Percentiles rank a stretch among this genome's conserved stretches.
These are phyloP conservation scores for Anneissia japonica DNA, from an alignment of 35 echinoderm and acorn worm genomes.

Conservation along the genomic window DNA sequence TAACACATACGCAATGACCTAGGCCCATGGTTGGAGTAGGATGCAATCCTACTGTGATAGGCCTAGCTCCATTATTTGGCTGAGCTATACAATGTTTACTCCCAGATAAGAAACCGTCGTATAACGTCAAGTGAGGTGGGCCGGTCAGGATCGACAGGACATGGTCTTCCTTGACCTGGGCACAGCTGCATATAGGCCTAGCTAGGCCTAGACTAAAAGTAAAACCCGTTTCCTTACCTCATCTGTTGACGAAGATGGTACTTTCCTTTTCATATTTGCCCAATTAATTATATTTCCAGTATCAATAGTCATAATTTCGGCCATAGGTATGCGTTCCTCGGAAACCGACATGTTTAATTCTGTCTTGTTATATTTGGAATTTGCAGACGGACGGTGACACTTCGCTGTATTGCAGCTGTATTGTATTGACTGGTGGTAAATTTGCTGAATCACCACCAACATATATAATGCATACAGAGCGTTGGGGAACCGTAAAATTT, in stretches of 20 bases:
- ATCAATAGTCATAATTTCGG: constrained; percentile 24
- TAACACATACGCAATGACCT: too few species aligned
- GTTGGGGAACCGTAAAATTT: too few species aligned
- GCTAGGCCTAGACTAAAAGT: background rate
- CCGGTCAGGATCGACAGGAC: background rate
- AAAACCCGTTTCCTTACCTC: constrained; percentile 52
- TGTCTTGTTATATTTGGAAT: too few species aligned
- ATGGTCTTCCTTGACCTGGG: background rate
- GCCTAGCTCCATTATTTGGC: background rate
- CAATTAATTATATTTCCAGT: constrained; percentile 60
- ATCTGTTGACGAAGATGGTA: constrained; percentile 59
- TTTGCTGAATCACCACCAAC: too few species aligned
- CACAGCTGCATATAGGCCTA: background rate
- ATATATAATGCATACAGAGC: too few species aligned
- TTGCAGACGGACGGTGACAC: too few species aligned
- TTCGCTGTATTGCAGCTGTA: too few species aligned
- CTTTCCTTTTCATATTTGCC: constrained; percentile 41
- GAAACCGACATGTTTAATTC: background rate
- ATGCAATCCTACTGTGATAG: background rate
- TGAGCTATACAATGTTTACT: background rate
- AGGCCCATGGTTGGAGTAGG: too few species aligned
- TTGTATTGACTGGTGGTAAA: too few species aligned
- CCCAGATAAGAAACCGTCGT: background rate
- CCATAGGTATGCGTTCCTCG: constrained; percentile 16
- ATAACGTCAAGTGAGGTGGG: background rate